A percentile compares a stretch with the other conserved stretches of the same genome.
These are phyloP conservation scores for Chironomus striatipennis DNA, from an alignment of 1,140 invertebrate species.

Conservation along the genomic window DNA sequence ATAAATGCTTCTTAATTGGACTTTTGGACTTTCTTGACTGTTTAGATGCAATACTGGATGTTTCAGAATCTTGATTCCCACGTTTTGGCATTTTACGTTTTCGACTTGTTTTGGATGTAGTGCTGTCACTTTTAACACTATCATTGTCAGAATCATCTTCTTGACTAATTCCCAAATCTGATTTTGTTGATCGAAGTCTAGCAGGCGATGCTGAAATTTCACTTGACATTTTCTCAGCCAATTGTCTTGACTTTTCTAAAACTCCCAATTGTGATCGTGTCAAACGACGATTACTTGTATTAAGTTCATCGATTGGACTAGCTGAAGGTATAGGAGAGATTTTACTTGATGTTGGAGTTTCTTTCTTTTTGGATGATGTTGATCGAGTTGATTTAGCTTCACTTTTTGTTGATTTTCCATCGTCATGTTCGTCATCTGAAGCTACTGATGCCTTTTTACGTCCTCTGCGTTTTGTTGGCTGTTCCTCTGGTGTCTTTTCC, in stretches of 20 bases:
- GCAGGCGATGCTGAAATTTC: background rate
- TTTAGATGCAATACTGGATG: background rate
- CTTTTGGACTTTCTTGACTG: background rate
- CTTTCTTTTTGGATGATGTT: background rate
- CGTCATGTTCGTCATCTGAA: background rate
- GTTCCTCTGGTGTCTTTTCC: background rate
- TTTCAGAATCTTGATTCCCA: background rate
- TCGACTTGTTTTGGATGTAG: background rate
- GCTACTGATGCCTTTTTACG: background rate
- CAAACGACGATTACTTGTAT: constrained; percentile 25
- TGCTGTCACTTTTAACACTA: background rate
- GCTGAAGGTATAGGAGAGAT: background rate
- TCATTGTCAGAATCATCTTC: background rate
- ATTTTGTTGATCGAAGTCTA: background rate
- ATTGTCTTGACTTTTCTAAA: constrained; percentile 27
- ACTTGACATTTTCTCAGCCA: constrained; percentile 23
- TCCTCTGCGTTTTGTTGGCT: background rate
- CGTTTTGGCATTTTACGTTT: background rate
- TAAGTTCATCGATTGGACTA: background rate
- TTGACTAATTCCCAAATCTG: background rate
- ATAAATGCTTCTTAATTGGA: background rate
- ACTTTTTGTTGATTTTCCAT: background rate
- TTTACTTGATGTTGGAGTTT: background rate
- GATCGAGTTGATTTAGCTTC: background rate
- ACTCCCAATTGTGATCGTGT: constrained; percentile 28